Evolutionary conservation across 2,113 vertebrate species (phyloP), one percentile per base, ranked within the genome.

Genomic region (Aramus guarauna): DNA sequence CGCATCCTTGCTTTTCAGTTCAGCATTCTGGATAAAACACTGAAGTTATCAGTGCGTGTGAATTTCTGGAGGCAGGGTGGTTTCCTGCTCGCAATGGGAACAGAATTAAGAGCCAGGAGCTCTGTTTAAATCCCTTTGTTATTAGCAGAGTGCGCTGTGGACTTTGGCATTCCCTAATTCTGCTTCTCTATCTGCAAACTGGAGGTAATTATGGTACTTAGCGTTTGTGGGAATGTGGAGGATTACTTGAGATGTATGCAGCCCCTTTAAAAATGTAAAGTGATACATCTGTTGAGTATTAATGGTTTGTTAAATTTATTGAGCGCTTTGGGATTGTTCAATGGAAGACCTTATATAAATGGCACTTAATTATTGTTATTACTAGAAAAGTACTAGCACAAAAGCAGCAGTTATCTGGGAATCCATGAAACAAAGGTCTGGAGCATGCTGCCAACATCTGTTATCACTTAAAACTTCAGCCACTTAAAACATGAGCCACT

Each of bases 351-450:
- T 81, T 90, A 24, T 52, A 88, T 83, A 95, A 96, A 93, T 48
- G 74, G 15, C 59, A 79, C 64, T 95, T 93, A 92, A 92, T 97
- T 90, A 87, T 39, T 86, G 85, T 94, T 95, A 94, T 92, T 96
- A 52, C 91, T 91, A 69, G 21, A 88, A 36, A 92, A 87, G 63
- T 39, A 9, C 68, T 84, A 87, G 85, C 81, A 91, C 50, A 88
- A 93, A 91, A 89, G 91, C 73, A 94, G 80, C 78, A 76, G 67
- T 94, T 96, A 94, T 94, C 83, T 95, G 80, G 94, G 80, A 95
- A 91, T 92, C 79, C 71, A 56, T 43, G 86, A 80, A 91, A 91
- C 80, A 71, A 91, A 89, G 84, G 64, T 56, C 77, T 87, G 76
- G 36, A 88, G 58, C 14, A 1, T 0, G 0, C 37, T 71, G 92